These are phyloP conservation scores for Helicoverpa zea DNA, from an alignment of 1,140 invertebrate genomes.

Conservation along the genomic window DNA sequence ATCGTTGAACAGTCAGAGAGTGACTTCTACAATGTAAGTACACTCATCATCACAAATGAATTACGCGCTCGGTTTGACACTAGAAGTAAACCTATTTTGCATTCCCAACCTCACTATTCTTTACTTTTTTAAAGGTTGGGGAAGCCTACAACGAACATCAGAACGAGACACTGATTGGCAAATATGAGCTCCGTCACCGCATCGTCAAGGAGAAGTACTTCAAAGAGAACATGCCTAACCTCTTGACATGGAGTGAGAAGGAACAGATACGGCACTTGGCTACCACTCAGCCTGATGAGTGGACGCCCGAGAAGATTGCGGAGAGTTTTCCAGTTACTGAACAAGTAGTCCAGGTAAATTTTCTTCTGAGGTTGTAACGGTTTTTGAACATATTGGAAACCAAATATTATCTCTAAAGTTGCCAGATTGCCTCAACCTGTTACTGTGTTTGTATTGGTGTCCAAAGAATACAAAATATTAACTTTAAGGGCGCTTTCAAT, in stretches of 20 bases:
- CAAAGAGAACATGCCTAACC: slow-evolving; percentile 89
- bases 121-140: slow-evolving; percentile 61
- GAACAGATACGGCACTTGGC: slow-evolving; percentile 93
- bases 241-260: slow-evolving; percentile 95
- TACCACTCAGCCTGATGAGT: slow-evolving; percentile 89
- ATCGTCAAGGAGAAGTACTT: slow-evolving; percentile 93
- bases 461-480: too few relatives aligned
- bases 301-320: slow-evolving; percentile 91
- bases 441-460: too few relatives aligned
- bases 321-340: slow-evolving; percentile 93
- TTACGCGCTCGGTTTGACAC: too few relatives aligned
- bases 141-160: slow-evolving; percentile 73
- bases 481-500: too few relatives aligned
- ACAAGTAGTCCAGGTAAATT: slow-evolving; percentile 86
- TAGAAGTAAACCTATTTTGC: too few relatives aligned
- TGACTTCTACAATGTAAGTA: slow-evolving; percentile 72
- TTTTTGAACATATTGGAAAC: too few relatives aligned
- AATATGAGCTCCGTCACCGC: slow-evolving; percentile 80
- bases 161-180: slow-evolving; percentile 72
- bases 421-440: too few relatives aligned
- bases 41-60: too few relatives aligned
- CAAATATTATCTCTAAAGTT: too few relatives aligned
- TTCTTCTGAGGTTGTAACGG: too few relatives aligned
- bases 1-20: slow-evolving; percentile 76
- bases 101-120: background rate